These are phyloP conservation scores for Lasius platythorax DNA, from an alignment of 2,888 invertebrate genomes.

Conservation along the genomic window DNA sequence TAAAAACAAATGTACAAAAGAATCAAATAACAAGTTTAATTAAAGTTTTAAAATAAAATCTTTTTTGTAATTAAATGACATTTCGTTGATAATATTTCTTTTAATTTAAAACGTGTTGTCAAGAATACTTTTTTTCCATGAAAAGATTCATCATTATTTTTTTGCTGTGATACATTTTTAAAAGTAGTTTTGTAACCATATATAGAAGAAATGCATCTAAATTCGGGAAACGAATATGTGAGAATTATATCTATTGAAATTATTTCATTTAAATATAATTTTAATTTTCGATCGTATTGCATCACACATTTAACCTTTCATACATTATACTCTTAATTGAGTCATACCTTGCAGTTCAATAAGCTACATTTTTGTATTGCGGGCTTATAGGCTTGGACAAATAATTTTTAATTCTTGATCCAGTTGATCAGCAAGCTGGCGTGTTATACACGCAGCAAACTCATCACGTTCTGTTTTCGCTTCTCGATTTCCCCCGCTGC, in stretches of 20 bases:
- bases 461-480: constrained; percentile 31
- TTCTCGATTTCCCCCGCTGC: not conserved
- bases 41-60: not conserved
- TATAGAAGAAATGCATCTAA: not conserved
- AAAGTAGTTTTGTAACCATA: not conserved
- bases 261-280: not conserved
- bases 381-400: not conserved
- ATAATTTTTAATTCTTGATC: not conserved
- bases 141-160: not conserved
- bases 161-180: not conserved
- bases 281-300: not conserved
- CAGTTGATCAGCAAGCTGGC: not conserved
- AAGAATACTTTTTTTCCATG: not conserved
- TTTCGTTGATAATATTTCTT: too few relatives aligned
- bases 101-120: too few relatives aligned
- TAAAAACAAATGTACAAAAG: not conserved
- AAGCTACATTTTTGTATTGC: not conserved
- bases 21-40: too few relatives aligned
- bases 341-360: not conserved
- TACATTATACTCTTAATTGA: not conserved
- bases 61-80: too few relatives aligned
- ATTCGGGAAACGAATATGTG: too few relatives aligned
- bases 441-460: constrained; percentile 1
- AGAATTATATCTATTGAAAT: not conserved
- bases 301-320: not conserved